Conservation (phyloP, 2,113 vertebrate genomes). For the Tragelaphus imberbis region DNA sequence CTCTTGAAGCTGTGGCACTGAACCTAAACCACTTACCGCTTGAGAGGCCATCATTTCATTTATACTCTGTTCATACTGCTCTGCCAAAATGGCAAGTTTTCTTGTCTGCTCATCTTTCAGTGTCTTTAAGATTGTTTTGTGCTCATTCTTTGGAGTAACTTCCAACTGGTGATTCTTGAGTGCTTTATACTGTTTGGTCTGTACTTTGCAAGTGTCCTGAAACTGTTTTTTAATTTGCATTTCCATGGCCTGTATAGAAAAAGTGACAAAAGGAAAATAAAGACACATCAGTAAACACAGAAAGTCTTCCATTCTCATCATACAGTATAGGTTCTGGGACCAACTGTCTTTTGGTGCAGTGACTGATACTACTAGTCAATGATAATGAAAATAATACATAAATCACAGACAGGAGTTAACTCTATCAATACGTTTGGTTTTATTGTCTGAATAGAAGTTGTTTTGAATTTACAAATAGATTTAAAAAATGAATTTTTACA, state of each 20-base stretch:
- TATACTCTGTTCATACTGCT: slow-evolving; percentile 99
- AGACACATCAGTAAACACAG: background rate
- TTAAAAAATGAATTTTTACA: background rate
- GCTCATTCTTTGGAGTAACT: slow-evolving; percentile 98
- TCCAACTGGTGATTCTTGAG: slow-evolving; percentile 99
- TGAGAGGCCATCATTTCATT: slow-evolving; percentile 99
- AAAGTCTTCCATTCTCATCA: background rate
- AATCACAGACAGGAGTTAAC: background rate
- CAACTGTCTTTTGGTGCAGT: background rate
- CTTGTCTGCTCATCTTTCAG: slow-evolving; percentile 99
- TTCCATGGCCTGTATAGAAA: slow-evolving; percentile 90
- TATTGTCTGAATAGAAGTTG: background rate
- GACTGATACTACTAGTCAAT: background rate
- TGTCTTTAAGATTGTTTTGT: slow-evolving; percentile 97
- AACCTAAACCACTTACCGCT: slow-evolving; percentile 85
- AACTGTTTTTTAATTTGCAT: slow-evolving; percentile 99
- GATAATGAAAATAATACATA: background rate
- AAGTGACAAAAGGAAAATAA: background rate
- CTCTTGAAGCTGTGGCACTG: slow-evolving; percentile 36
- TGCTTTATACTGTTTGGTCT: slow-evolving; percentile 99
- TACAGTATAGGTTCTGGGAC: background rate
- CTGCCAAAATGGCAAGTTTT: slow-evolving; percentile 97
- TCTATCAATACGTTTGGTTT: background rate
- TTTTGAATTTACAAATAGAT: background rate
- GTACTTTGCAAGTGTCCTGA: slow-evolving; percentile 99